phyloP scores from a whole-genome alignment of 2,888 invertebrate genomes.

The Melanotus villosus region DNA sequence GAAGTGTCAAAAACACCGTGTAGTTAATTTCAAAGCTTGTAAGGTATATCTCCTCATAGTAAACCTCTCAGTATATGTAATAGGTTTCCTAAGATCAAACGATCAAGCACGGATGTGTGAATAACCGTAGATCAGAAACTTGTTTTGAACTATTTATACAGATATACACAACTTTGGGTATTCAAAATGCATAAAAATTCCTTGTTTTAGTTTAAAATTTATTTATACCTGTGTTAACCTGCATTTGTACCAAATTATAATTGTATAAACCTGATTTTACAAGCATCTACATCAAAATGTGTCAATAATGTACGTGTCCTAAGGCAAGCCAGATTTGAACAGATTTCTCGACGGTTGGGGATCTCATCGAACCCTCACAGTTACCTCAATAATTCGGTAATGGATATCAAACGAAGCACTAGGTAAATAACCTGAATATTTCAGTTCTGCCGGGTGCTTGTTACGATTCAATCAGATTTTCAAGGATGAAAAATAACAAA shows the following conservation, averaged over 20 bases:
- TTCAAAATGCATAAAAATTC: too few relatives aligned
- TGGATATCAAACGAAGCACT: constrained; percentile 20
- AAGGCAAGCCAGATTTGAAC: constrained; percentile 4
- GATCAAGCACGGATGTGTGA: not conserved
- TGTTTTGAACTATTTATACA: not conserved
- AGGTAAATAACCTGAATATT: constrained; percentile 11
- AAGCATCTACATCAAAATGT: not conserved
- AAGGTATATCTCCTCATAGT: too few relatives aligned
- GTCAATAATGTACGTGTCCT: constrained; percentile 8
- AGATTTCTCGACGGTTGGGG: constrained; percentile 1
- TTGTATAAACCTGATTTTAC: not conserved
- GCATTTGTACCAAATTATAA: not conserved
- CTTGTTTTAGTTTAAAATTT: too few relatives aligned
- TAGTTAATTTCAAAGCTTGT: not conserved
- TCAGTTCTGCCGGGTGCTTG: not conserved
- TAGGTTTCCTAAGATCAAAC: not conserved
- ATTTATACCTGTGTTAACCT: too few relatives aligned
- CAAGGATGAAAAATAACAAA: not conserved
- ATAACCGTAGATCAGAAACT: not conserved
- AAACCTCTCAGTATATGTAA: not conserved
- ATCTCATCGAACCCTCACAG: constrained; percentile 10
- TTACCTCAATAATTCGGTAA: constrained; percentile 18
- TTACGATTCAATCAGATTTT: not conserved
- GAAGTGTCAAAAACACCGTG: too few relatives aligned
- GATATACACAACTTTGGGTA: too few relatives aligned